Evolutionary conservation across 2,888 invertebrate genomes (phyloP).

Genomic region (Eupithecia insigniata): DNA sequence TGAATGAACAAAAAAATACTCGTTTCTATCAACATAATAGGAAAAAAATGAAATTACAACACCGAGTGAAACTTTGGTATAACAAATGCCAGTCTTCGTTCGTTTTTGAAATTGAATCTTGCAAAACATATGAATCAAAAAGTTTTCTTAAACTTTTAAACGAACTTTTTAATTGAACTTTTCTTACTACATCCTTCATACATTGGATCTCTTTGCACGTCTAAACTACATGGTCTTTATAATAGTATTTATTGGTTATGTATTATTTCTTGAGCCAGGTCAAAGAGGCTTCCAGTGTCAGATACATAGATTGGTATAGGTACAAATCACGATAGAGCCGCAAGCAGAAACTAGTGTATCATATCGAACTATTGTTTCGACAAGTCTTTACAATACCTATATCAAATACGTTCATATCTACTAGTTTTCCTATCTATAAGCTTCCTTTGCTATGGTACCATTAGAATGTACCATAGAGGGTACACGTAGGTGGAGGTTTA

Average conservation of each 20-base stretch:
- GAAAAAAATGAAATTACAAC: neutral
- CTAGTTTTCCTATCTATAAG: neutral
- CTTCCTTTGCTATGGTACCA: neutral
- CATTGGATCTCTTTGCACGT: neutral
- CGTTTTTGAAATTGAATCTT: neutral
- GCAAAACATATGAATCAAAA: neutral
- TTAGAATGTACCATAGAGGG: neutral
- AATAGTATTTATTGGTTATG: neutral
- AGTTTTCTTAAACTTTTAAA: neutral
- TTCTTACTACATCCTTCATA: neutral
- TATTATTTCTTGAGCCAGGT: neutral
- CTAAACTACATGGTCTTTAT: no score
- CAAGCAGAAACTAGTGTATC: neutral
- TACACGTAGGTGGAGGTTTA: neutral
- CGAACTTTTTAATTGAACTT: neutral
- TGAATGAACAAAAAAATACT: neutral
- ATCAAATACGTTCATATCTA: neutral
- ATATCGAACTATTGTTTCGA: neutral
- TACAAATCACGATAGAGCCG: neutral
- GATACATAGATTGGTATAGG: neutral
- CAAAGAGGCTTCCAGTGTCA: neutral
- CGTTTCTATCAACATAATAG: neutral
- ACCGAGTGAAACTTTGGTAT: neutral
- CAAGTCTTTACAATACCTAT: neutral
- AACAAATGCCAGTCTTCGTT: neutral